Conservation (phyloP, 2,113 vertebrate genomes). For the Chunga burmeisteri region DNA sequence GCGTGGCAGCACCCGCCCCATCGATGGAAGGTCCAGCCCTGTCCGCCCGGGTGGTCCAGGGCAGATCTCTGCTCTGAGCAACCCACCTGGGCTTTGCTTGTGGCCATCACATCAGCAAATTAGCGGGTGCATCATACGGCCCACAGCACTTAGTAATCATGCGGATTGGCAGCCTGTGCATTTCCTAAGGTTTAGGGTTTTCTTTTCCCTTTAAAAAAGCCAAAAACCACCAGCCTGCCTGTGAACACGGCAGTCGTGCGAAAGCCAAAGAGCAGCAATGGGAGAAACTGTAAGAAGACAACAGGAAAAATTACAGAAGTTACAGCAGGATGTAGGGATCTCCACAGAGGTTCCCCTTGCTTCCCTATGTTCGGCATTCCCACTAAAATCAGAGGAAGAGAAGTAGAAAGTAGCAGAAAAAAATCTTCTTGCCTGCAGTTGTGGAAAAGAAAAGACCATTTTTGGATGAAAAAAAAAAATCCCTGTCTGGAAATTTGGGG, state of each 20-base stretch:
- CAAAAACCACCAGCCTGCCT: not conserved
- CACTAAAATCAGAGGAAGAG: not conserved
- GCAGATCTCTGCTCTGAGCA: not conserved
- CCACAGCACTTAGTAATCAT: fast-evolving
- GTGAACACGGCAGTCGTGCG: not conserved
- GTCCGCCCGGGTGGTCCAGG: fast-evolving
- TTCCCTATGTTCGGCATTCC: not conserved
- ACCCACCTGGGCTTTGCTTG: not conserved
- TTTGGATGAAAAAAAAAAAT: not conserved
- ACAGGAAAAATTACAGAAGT: not conserved
- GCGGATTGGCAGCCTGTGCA: fast-evolving
- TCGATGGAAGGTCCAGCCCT: not conserved
- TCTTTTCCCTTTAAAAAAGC: not conserved
- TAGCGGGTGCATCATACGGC: not conserved
- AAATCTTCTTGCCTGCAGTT: not conserved
- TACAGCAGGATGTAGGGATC: not conserved
- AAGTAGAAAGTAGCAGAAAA: not conserved
- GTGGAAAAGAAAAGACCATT: not conserved
- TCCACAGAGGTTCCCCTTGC: fast-evolving
- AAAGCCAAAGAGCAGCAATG: not conserved
- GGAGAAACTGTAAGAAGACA: not conserved
- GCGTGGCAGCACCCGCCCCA: not conserved
- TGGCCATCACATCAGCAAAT: not conserved
- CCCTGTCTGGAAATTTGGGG: not conserved
- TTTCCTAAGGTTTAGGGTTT: not conserved